phyloP scores from a whole-genome alignment of 2,113 vertebrate species.

The Columba janthina region DNA sequence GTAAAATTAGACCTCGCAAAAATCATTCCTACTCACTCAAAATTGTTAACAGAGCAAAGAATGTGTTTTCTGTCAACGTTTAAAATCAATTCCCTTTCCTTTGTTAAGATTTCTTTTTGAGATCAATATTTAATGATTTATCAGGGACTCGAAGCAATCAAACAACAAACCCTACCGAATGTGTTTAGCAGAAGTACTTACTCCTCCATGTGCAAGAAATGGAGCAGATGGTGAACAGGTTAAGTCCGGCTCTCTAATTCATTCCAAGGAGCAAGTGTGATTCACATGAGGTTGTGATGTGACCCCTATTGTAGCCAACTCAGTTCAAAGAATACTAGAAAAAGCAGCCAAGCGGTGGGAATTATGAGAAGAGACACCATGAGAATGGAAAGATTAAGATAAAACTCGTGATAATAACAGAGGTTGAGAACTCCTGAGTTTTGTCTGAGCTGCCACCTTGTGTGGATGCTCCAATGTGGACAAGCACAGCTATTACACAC shows the following conservation, averaged over 20 bases:
- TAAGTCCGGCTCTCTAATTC: not conserved
- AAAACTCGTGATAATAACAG: not conserved
- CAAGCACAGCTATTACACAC: fast-evolving
- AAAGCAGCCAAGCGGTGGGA: not conserved
- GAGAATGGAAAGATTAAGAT: not conserved
- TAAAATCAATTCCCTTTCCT: not conserved
- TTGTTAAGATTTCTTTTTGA: not conserved
- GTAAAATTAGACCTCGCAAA: not conserved
- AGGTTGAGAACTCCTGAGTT: not conserved
- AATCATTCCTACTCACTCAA: not conserved
- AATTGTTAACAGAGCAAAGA: not conserved
- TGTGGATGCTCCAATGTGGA: not conserved
- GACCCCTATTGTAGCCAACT: not conserved
- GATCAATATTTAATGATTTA: not conserved
- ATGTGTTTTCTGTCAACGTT: not conserved
- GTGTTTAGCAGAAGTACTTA: not conserved
- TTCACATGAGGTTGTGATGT: not conserved
- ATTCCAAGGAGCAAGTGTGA: not conserved
- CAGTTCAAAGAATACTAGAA: not conserved
- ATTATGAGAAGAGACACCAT: not conserved
- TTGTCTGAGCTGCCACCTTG: not conserved
- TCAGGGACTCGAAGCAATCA: not conserved
- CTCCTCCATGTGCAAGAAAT: not conserved
- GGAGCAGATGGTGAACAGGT: not conserved
- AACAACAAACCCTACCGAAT: not conserved